Percentiles rank a stretch among this genome's conserved stretches.
Evolutionary conservation across 2,888 invertebrate species (phyloP).

Genomic region (Fragum fragum): DNA sequence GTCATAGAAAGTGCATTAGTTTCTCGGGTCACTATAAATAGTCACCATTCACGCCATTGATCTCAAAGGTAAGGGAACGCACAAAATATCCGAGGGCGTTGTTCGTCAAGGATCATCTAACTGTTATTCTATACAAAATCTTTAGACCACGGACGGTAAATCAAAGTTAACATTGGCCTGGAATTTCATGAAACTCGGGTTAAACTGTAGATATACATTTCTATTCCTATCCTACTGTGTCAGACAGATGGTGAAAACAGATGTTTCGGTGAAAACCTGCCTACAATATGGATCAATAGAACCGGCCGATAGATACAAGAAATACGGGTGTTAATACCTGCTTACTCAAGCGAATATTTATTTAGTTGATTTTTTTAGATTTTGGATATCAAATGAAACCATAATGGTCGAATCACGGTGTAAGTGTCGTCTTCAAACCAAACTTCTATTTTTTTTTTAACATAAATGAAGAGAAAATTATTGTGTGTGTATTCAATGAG

Average conservation of each 20-base stretch:
- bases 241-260: neutral
- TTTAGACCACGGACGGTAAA: neutral
- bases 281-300: neutral
- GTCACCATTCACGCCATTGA: too few species aligned
- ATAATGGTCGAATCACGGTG: too few species aligned
- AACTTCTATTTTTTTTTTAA: too few species aligned
- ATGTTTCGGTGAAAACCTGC: neutral
- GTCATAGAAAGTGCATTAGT: too few species aligned
- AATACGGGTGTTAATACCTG: neutral
- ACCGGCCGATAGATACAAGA: neutral
- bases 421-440: too few species aligned
- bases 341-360: neutral
- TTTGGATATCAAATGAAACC: too few species aligned
- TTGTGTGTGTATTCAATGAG: too few species aligned
- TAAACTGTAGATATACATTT: neutral
- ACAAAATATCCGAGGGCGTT: neutral
- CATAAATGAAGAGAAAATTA: too few species aligned
- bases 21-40: too few species aligned
- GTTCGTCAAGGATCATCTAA: neutral
- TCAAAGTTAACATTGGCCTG: slow-evolving; percentile 3
- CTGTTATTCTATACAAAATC: neutral
- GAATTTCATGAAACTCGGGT: slow-evolving; percentile 3
- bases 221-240: neutral
- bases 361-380: too few species aligned
- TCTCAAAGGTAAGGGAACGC: neutral